Percentiles rank a stretch among this genome's conserved stretches.
phyloP scores from a whole-genome alignment of 92 coral and sea anemone genomes.

The Palythoa caribaeorum region DNA sequence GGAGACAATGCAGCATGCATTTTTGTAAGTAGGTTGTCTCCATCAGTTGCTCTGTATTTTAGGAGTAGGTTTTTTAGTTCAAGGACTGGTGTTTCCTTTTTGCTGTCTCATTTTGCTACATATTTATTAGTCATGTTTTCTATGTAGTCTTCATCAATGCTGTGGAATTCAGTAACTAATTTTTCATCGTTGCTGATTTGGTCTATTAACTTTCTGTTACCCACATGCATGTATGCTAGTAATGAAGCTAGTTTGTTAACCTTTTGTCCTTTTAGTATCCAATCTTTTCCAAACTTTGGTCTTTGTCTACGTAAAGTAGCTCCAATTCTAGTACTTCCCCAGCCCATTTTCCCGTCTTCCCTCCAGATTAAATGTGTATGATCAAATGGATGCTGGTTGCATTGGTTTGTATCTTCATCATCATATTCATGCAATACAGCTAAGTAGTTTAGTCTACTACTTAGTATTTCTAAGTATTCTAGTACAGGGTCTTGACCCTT shows the following conservation, averaged over 20 bases:
- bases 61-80: no score
- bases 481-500: background rate
- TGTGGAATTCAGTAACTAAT: background rate
- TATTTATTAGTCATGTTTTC: background rate
- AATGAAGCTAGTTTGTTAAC: background rate
- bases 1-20: no score
- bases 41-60: no score
- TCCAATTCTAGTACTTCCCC: background rate
- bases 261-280: background rate
- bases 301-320: background rate
- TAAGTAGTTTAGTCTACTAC: background rate
- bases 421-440: background rate
- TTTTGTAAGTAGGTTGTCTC: no score
- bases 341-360: background rate
- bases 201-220: background rate
- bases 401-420: background rate
- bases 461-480: background rate
- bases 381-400: background rate
- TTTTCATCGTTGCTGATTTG: background rate
- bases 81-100: no score
- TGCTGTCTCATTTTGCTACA: background rate
- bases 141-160: background rate
- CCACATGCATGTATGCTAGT: background rate
- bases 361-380: background rate
- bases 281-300: background rate